A percentile compares a stretch with the other conserved stretches of the same genome.
Evolutionary conservation across 2,888 invertebrate genomes (phyloP).

Genomic region (Nysson spinosus): DNA sequence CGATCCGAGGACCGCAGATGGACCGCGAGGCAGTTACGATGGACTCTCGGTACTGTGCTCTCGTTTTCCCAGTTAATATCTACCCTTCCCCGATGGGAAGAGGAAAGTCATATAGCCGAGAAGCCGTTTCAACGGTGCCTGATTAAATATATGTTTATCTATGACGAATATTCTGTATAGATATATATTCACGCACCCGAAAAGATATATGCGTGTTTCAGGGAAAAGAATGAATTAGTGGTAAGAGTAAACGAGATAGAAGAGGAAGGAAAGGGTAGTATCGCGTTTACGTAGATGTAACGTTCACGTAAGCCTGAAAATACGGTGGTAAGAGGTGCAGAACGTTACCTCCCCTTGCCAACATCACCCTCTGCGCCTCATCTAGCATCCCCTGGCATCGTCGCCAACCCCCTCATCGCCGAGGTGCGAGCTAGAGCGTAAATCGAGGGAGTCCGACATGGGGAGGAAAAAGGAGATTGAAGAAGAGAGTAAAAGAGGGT

Average conservation of each 20-base stretch:
- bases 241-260: background rate
- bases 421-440: slow-evolving; percentile 47
- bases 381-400: slow-evolving; percentile 23
- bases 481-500: slow-evolving; percentile 29
- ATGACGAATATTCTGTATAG: background rate
- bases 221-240: slow-evolving; percentile 20
- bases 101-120: too few species aligned
- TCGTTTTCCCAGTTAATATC: slow-evolving; percentile 54
- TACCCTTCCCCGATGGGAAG: slow-evolving; percentile 16
- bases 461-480: slow-evolving; percentile 45
- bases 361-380: slow-evolving; percentile 26
- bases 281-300: slow-evolving; percentile 52
- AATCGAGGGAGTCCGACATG: slow-evolving; percentile 40
- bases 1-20: slow-evolving; percentile 42
- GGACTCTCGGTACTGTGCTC: slow-evolving; percentile 44
- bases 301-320: slow-evolving; percentile 64
- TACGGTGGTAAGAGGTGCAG: slow-evolving; percentile 53
- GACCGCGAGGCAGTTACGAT: slow-evolving; percentile 24
- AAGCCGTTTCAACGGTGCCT: too few species aligned
- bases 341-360: slow-evolving; percentile 13
- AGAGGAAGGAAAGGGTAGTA: slow-evolving; percentile 5
- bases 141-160: background rate
- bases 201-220: too few species aligned
- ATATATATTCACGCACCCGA: too few species aligned
- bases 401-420: slow-evolving; percentile 32